A percentile compares a stretch with the other conserved stretches of the same genome.
Evolutionary conservation across 2,797 vertebrate species (phyloP).

Genomic region (Chrosomus eos): DNA sequence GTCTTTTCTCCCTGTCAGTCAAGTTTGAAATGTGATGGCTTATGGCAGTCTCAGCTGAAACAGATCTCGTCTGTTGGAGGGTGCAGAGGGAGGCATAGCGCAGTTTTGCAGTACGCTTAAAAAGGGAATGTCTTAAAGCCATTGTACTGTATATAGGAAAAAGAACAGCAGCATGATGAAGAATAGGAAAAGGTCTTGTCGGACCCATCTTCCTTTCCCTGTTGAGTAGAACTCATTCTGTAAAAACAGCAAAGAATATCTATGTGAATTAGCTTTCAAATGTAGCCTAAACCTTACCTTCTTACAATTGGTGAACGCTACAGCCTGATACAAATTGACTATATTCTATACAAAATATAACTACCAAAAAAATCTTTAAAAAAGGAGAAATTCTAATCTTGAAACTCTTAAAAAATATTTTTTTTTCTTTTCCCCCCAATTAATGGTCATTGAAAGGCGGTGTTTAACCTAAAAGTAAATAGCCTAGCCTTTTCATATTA

Average conservation of each 20-base stretch:
- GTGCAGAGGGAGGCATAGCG: neutral
- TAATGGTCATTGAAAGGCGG: neutral
- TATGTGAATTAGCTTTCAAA: neutral
- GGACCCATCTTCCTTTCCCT: slow-evolving; percentile 63
- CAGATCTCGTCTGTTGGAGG: slow-evolving; percentile 57
- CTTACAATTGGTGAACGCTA: neutral
- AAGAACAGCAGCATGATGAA: slow-evolving; percentile 55
- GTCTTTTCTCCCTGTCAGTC: slow-evolving; percentile 82
- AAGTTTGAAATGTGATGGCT: slow-evolving; percentile 73
- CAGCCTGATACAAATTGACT: neutral
- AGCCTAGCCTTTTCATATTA: no score
- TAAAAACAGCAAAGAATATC: neutral
- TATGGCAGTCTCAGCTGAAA: slow-evolving; percentile 69
- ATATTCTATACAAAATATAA: neutral
- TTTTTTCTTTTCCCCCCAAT: neutral
- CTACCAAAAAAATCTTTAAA: no score
- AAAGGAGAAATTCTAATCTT: no score
- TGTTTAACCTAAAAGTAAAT: neutral
- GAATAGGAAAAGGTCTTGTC: slow-evolving; percentile 47
- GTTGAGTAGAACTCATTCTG: neutral
- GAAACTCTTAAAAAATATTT: neutral
- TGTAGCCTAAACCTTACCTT: neutral
- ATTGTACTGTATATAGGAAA: neutral
- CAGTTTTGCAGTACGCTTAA: neutral
- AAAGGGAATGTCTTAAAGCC: slow-evolving; percentile 28